Base-by-base conservation (phyloP, 35 echinoderm and acorn worm species). In the Ophiothrix spiculata region DNA sequence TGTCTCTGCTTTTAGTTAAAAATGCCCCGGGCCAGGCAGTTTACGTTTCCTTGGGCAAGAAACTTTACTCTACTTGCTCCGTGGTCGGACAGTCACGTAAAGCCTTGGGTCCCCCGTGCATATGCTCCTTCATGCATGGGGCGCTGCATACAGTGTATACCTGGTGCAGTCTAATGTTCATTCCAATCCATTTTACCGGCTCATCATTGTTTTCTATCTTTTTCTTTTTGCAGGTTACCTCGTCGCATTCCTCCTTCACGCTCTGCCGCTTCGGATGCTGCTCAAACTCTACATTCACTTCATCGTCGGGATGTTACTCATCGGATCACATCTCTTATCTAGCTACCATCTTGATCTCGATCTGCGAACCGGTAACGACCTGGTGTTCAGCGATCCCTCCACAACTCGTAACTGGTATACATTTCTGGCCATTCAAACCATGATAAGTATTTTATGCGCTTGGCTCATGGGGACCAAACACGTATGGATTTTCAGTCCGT, bases 191-290 rank as follows among this genome's bases (percentile, higher is more conserved):
- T n/a, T n/a, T n/a, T n/a, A n/a, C n/a, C n/a, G n/a, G n/a, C n/a
- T n/a, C 83, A 46, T 33, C 39, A 13, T 32, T 84, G n/a, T 76
- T 84, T 37, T 56, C 46, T 32, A 77, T 23, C 32, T 87, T 60
- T 37, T 82, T 86, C 84, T 45, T 41, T 21, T 64, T 93, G 12
- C 77, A 99, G 96, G 96, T 94, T 99, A 94, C 36, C 42, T 99
- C 0, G 79, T 91, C 29, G 96, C 86, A 15, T 81, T 99, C 14
- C 81, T 94, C 32, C 83, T 99, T 25, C 89, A 94, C 78, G 89
- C 87, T 28, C 83, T 99, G 17, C 92, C 96, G 64, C 75, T 99
- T 12, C 75, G 87, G 35, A 90, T 90, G 79, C 83, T 99, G 6
- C 42, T 92, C 56, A 81, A 94, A 77, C n/a, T 94, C 39, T 99